phyloP scores from a whole-genome alignment of 1,140 invertebrate genomes.

The Thereuonema tuberculata region DNA sequence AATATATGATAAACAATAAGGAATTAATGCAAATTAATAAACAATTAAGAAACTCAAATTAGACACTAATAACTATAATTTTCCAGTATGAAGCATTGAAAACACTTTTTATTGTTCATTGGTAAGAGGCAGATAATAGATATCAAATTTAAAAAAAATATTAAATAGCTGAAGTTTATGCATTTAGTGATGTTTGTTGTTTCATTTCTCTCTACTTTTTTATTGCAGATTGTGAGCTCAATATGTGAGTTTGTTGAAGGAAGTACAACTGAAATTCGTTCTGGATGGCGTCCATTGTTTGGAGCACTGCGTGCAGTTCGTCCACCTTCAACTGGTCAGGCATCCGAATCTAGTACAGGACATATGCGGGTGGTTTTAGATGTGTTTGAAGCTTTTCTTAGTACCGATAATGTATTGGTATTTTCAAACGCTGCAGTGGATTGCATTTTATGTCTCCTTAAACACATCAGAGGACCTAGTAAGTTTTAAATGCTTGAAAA shows the following conservation, averaged over 20 bases:
- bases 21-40: too few relatives aligned
- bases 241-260: constrained; percentile 91
- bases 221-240: constrained; percentile 74
- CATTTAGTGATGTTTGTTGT: too few relatives aligned
- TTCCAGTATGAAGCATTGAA: too few relatives aligned
- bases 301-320: constrained; percentile 68
- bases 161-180: too few relatives aligned
- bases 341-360: constrained; percentile 18
- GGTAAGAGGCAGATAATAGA: too few relatives aligned
- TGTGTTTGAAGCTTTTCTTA: constrained; percentile 81
- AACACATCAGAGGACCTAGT: constrained; percentile 44
- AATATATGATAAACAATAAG: too few relatives aligned
- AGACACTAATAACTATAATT: too few relatives aligned
- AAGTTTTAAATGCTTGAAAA: constrained; percentile 26
- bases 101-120: too few relatives aligned
- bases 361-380: constrained; percentile 63
- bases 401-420: constrained; percentile 78
- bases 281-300: constrained; percentile 84
- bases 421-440: constrained; percentile 88
- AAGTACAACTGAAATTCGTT: constrained; percentile 76
- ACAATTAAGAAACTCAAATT: too few relatives aligned
- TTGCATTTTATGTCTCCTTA: constrained; percentile 74
- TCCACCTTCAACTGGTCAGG: constrained; percentile 8
- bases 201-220: too few relatives aligned
- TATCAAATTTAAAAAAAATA: constrained; percentile 9